phyloP scores from a whole-genome alignment of 2,797 vertebrate genomes.

The Coilia nasus region DNA sequence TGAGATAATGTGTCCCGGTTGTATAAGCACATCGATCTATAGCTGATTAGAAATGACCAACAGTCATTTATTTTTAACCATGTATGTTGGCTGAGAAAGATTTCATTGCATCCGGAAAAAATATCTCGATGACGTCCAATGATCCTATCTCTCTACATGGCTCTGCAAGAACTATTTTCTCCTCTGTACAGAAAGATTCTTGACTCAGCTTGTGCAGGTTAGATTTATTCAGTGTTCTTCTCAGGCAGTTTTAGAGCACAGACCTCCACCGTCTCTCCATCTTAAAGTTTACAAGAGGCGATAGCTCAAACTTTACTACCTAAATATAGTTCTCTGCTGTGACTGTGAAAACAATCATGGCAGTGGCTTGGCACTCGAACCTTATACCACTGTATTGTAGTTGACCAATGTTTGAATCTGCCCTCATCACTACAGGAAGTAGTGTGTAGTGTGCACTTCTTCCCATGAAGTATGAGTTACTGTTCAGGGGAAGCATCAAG shows the following conservation, averaged over 20 bases:
- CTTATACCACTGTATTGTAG: neutral
- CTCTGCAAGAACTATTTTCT: conserved; percentile 9
- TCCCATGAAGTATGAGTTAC: no score
- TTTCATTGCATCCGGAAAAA: neutral
- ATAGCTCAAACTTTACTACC: neutral
- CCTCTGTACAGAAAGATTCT: neutral
- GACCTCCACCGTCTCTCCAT: neutral
- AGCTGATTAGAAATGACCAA: neutral
- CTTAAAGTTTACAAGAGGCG: neutral
- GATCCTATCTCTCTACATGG: neutral
- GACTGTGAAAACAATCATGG: neutral
- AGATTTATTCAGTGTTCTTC: neutral
- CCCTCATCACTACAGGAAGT: neutral
- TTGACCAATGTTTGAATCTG: neutral
- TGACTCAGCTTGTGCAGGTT: neutral
- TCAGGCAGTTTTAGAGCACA: neutral
- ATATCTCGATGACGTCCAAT: neutral
- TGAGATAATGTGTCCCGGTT: neutral
- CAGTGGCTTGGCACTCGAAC: neutral
- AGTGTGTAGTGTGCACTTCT: no score
- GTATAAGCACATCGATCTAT: neutral
- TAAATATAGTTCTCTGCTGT: neutral
- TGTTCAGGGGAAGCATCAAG: no score
- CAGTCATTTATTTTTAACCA: neutral
- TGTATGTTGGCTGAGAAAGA: neutral